Evolutionary conservation across 2,888 invertebrate species (phyloP).

Genomic region (Sarcophaga carnaria): DNA sequence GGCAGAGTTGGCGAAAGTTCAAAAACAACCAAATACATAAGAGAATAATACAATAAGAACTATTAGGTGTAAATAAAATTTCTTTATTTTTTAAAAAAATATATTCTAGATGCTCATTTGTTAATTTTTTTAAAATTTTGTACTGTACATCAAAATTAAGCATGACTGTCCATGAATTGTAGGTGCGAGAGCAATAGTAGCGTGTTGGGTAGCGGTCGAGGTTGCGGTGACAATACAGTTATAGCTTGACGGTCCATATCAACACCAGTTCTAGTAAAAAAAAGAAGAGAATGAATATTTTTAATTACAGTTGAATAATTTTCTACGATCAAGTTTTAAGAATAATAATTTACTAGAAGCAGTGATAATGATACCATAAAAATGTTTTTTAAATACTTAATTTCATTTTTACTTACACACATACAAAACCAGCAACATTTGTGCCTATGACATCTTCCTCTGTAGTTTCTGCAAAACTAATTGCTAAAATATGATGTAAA

Average conservation of each 20-base stretch:
- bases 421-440: conserved; percentile 95
- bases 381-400: not conserved
- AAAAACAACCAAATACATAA: conserved; percentile 73
- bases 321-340: not conserved
- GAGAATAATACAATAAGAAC: not conserved
- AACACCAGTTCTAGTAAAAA: conserved; percentile 90
- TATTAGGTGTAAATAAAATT: conserved; percentile 19
- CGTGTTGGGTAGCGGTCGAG: conserved; percentile 94
- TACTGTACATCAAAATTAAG: conserved; percentile 54
- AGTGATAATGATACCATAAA: too few relatives aligned
- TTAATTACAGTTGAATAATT: not conserved
- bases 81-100: conserved; percentile 25
- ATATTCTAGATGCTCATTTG: not conserved
- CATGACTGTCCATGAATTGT: conserved; percentile 96
- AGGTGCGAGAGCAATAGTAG: conserved; percentile 94
- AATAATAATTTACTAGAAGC: too few relatives aligned
- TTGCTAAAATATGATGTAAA: conserved; percentile 93
- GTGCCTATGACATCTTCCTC: conserved; percentile 93
- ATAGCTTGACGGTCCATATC: conserved; percentile 93
- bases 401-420: conserved; percentile 87
- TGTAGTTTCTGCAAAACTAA: conserved; percentile 91
- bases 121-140: not conserved
- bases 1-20: conserved; percentile 85
- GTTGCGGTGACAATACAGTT: conserved; percentile 96
- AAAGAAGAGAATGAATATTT: conserved; percentile 10